These are phyloP conservation scores for Ploceus nigricollis DNA, from an alignment of 2,113 vertebrate species.

Conservation along the genomic window DNA sequence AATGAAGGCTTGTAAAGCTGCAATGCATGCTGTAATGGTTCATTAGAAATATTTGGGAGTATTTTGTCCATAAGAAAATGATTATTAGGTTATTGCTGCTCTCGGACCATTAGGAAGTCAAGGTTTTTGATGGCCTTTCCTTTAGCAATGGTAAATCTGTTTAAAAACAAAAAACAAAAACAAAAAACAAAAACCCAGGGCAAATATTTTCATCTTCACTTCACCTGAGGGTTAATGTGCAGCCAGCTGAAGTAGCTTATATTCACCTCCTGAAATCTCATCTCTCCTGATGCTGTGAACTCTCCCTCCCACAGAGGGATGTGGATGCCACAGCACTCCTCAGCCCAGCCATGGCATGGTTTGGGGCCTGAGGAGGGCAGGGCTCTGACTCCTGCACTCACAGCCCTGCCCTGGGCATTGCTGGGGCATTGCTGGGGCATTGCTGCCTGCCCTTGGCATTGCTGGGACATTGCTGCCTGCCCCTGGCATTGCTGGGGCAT, in stretches of 20 bases:
- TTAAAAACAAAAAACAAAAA: neutral
- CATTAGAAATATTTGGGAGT: constrained; percentile 26
- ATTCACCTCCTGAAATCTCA: neutral
- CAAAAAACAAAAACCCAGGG: neutral
- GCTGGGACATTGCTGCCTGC: too few relatives aligned
- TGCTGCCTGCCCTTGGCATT: neutral
- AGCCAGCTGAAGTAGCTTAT: constrained; percentile 3
- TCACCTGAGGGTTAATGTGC: constrained; percentile 20
- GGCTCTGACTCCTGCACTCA: neutral
- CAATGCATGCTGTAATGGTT: neutral
- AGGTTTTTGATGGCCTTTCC: neutral
- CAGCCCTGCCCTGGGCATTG: neutral
- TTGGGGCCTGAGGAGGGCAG: neutral
- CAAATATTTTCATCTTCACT: constrained; percentile 1
- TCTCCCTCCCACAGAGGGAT: neutral
- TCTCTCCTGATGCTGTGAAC: neutral
- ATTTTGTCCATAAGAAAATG: neutral
- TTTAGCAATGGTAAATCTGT: neutral
- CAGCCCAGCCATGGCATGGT: neutral
- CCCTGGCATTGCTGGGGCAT: too few relatives aligned
- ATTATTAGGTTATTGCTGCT: neutral
- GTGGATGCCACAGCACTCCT: neutral
- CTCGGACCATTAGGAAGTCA: neutral
- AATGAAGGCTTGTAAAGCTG: constrained; percentile 8
- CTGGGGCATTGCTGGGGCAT: neutral